A percentile compares a stretch with the other conserved stretches of the same genome.
Evolutionary conservation across 2,888 invertebrate species (phyloP).

Genomic region (Pteria penguin): DNA sequence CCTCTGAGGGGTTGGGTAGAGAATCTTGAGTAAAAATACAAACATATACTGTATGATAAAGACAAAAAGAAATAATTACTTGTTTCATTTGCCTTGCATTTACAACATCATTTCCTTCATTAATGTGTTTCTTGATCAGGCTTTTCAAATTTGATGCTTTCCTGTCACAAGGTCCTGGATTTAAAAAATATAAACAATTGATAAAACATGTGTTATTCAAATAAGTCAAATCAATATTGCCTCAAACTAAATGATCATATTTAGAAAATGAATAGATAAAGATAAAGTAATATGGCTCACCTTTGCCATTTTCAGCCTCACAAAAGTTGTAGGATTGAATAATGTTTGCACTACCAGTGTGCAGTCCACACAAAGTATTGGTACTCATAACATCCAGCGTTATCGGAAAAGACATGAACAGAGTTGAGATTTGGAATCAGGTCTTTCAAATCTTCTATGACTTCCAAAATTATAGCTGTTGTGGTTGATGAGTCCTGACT

Average conservation of each 20-base stretch:
- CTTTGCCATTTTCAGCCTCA: conserved; percentile 14
- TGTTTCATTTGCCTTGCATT: neutral
- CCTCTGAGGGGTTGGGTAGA: too few relatives aligned
- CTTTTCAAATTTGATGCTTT: neutral
- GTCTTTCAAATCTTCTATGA: neutral
- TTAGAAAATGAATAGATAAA: too few relatives aligned
- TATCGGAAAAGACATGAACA: conserved; percentile 3
- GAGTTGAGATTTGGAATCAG: neutral
- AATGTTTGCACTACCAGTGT: neutral
- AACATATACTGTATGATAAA: too few relatives aligned
- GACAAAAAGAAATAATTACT: neutral
- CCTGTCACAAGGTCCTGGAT: neutral
- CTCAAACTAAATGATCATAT: too few relatives aligned
- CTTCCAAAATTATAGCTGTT: neutral
- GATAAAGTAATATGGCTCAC: too few relatives aligned
- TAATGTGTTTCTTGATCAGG: neutral
- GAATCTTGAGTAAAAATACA: too few relatives aligned
- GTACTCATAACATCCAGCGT: conserved; percentile 16
- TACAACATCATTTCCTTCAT: neutral
- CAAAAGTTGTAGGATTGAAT: conserved; percentile 9
- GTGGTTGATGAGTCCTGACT: neutral
- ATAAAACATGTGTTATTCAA: too few relatives aligned
- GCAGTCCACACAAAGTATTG: neutral
- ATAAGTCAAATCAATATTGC: too few relatives aligned
- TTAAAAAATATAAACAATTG: too few relatives aligned